Percentiles rank a stretch among this genome's conserved stretches.
Conservation (phyloP, 2,888 invertebrate species). For the Cataglyphis altisquamis region DNA sequence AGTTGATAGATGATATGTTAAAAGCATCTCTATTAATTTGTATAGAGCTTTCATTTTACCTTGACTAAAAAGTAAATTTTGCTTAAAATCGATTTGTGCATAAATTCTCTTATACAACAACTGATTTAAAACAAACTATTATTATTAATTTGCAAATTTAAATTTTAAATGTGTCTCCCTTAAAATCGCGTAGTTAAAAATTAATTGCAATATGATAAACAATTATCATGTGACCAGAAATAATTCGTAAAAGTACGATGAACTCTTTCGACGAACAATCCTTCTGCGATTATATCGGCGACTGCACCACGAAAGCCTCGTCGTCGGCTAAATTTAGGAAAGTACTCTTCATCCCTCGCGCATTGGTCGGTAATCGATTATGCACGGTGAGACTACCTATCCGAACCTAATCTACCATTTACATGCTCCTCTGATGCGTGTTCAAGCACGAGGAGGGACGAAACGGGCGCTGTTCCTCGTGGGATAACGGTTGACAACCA, state of each 20-base stretch:
- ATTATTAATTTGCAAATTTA: neutral
- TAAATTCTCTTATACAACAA: neutral
- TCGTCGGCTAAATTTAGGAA: constrained; percentile 34
- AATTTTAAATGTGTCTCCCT: neutral
- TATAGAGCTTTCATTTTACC: neutral
- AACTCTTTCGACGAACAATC: constrained; percentile 10
- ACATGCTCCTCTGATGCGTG: constrained; percentile 76
- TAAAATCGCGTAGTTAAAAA: neutral
- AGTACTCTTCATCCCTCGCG: constrained; percentile 9
- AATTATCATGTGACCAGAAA: neutral
- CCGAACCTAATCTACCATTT: constrained; percentile 72
- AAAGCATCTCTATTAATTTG: constrained; percentile 9
- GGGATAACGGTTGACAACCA: constrained; percentile 77
- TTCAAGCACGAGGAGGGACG: constrained; percentile 61
- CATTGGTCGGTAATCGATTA: constrained; percentile 57
- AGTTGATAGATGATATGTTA: constrained; percentile 42
- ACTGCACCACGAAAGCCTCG: neutral
- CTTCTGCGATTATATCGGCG: constrained; percentile 1
- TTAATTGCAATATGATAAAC: neutral
- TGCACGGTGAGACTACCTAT: constrained; percentile 53
- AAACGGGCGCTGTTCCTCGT: constrained; percentile 66
- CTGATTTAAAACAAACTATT: neutral
- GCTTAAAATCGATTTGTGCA: neutral
- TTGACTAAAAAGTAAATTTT: neutral
- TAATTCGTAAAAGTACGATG: neutral